These are phyloP conservation scores for Poeciliopsis presidionis DNA, from an alignment of 2,797 vertebrate genomes.

Conservation along the genomic window DNA sequence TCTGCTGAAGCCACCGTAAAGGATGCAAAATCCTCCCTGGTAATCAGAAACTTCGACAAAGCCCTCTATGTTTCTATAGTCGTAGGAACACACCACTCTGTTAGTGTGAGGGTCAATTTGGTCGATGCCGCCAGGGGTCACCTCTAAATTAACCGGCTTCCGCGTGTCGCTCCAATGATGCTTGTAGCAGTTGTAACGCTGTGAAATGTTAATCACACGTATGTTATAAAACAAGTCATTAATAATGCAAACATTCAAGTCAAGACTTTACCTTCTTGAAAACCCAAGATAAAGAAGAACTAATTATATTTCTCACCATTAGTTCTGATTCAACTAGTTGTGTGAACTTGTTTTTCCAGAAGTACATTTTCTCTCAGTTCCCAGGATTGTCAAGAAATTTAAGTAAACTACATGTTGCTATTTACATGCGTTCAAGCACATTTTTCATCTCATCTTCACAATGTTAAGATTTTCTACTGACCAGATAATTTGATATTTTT, in stretches of 20 bases:
- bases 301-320: background rate
- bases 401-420: background rate
- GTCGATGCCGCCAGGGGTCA: conserved; percentile 97
- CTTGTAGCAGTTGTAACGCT: conserved; percentile 98
- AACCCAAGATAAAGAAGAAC: background rate
- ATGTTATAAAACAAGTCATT: background rate
- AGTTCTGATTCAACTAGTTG: background rate
- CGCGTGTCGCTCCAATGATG: conserved; percentile 97
- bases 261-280: background rate
- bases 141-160: conserved; percentile 90
- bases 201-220: background rate
- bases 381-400: background rate
- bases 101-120: conserved; percentile 95
- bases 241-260: background rate
- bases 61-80: conserved; percentile 97
- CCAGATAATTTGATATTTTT: background rate
- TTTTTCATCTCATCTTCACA: background rate
- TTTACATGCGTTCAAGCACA: too few relatives aligned
- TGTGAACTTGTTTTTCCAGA: background rate
- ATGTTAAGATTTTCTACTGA: background rate
- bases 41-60: conserved; percentile 94
- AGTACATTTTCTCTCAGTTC: background rate
- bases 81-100: conserved; percentile 94
- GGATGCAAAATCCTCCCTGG: conserved; percentile 96
- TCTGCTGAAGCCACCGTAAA: conserved; percentile 96